Percentiles rank a stretch among this genome's conserved stretches.
phyloP scores from a whole-genome alignment of 1,140 invertebrate species.

The Monochamus saltuarius region DNA sequence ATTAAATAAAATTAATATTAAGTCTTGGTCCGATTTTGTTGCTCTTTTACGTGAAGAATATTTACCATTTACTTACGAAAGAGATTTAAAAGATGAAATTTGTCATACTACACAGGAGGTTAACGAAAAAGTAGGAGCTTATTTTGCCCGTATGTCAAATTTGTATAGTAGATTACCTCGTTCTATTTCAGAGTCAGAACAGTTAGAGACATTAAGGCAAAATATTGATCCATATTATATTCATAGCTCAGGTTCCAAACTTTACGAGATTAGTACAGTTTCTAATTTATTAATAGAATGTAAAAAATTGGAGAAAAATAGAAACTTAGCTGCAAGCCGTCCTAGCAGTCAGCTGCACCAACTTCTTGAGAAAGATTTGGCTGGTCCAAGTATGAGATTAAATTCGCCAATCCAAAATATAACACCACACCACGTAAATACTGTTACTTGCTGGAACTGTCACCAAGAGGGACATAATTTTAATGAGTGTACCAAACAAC shows the following conservation, averaged over 20 bases:
- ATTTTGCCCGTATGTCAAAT: no score
- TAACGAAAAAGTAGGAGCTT: no score
- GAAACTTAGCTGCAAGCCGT: background rate
- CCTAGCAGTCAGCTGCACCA: background rate
- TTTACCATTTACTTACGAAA: no score
- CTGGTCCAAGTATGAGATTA: background rate
- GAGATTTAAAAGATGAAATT: no score
- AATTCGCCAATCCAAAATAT: background rate
- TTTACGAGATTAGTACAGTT: background rate
- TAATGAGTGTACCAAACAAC: background rate
- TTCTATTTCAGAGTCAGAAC: background rate
- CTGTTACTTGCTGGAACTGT: slow-evolving; percentile 6
- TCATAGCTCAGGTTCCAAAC: slow-evolving; percentile 7
- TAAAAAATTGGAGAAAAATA: slow-evolving; percentile 5
- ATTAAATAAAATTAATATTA: slow-evolving; percentile 3
- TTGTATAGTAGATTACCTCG: background rate
- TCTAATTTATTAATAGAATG: slow-evolving; percentile 1
- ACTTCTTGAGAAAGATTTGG: slow-evolving; percentile 7
- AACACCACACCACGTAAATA: background rate
- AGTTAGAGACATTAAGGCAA: slow-evolving; percentile 2
- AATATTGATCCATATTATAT: slow-evolving; percentile 7
- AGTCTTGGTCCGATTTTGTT: no score
- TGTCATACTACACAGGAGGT: no score
- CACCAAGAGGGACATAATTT: slow-evolving; percentile 2
- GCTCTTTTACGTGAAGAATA: no score